These are phyloP conservation scores for Kuschelorhynchus macadamiae DNA, from an alignment of 2,888 invertebrate genomes.

Conservation along the genomic window DNA sequence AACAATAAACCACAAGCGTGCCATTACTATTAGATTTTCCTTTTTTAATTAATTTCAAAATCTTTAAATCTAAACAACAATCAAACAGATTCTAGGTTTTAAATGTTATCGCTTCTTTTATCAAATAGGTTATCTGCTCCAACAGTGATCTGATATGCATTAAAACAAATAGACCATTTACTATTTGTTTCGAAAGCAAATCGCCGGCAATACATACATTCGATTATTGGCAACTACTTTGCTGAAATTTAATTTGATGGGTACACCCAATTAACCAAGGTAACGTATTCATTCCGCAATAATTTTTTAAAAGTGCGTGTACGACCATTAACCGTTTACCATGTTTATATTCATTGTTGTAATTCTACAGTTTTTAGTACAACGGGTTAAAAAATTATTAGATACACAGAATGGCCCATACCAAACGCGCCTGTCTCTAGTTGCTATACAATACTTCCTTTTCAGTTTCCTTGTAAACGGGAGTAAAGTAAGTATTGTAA, in stretches of 20 bases:
- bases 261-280: conserved; percentile 32
- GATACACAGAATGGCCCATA: too few relatives aligned
- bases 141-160: conserved; percentile 23
- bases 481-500: too few relatives aligned
- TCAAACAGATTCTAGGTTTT: not conserved
- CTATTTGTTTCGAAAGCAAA: conserved; percentile 30
- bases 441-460: too few relatives aligned
- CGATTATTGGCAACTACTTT: conserved; percentile 34
- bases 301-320: conserved; percentile 23
- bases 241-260: conserved; percentile 26
- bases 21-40: too few relatives aligned
- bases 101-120: conserved; percentile 15
- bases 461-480: too few relatives aligned
- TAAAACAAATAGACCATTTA: conserved; percentile 39
- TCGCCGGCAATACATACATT: conserved; percentile 16
- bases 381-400: too few relatives aligned
- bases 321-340: conserved; percentile 15
- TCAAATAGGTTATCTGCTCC: conserved; percentile 32
- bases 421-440: too few relatives aligned
- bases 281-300: conserved; percentile 19
- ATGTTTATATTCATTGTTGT: conserved; percentile 14
- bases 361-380: too few relatives aligned
- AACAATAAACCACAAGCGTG: too few relatives aligned
- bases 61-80: too few relatives aligned
- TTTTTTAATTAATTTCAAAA: too few relatives aligned